Conservation (phyloP, 2,113 vertebrate species). For the Phaethornis superciliosus region DNA sequence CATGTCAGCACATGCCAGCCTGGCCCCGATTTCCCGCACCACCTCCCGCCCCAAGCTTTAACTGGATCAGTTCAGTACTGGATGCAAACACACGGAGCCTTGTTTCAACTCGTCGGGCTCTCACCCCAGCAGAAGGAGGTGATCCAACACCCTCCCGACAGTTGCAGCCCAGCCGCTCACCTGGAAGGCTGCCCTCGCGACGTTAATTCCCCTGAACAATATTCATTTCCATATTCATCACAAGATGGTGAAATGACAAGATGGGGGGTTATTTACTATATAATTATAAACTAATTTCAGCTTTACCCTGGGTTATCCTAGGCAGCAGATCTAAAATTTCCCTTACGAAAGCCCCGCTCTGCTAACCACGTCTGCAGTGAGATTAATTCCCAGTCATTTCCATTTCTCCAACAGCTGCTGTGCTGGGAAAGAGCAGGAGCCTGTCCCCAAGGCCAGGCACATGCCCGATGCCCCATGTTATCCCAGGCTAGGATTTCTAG, state of each 20-base stretch:
- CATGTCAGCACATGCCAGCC: slow-evolving; percentile 42
- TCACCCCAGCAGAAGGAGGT: not conserved
- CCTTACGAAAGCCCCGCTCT: slow-evolving; percentile 37
- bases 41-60: slow-evolving; percentile 25
- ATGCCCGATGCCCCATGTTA: not conserved
- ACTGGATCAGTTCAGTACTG: slow-evolving; percentile 4
- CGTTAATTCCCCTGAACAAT: slow-evolving; percentile 30
- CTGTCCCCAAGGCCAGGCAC: not conserved
- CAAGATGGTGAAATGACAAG: slow-evolving; percentile 42
- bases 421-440: slow-evolving; percentile 17
- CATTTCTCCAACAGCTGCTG: slow-evolving; percentile 38
- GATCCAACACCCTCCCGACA: slow-evolving; percentile 7
- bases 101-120: not conserved
- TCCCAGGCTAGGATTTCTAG: not conserved
- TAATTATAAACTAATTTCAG: slow-evolving; percentile 53
- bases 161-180: not conserved
- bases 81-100: not conserved
- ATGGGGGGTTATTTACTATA: slow-evolving; percentile 14
- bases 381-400: slow-evolving; percentile 25
- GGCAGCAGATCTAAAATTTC: slow-evolving; percentile 57
- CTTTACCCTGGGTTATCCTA: slow-evolving; percentile 34
- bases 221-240: slow-evolving; percentile 47
- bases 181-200: slow-evolving; percentile 6
- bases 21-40: slow-evolving; percentile 16
- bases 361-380: not conserved